Evolutionary conservation across 53 echinoderm and acorn worm species (phyloP).

Genomic region (Crossaster papposus): DNA sequence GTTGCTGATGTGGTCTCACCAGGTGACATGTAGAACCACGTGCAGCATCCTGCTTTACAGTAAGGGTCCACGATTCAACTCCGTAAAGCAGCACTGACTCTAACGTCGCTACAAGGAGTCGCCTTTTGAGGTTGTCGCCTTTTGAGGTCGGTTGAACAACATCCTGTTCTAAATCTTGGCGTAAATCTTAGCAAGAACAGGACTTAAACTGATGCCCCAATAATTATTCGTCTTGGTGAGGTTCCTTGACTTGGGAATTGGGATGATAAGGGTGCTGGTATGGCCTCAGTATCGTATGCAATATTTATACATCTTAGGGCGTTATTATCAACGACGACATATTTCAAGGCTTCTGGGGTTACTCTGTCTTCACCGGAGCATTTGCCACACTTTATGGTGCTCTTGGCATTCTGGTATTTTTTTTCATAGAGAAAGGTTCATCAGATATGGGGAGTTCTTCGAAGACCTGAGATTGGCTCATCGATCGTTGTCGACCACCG

Average conservation of each 20-base stretch:
- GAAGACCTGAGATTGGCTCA: no score
- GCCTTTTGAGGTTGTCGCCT: no score
- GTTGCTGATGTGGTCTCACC: neutral
- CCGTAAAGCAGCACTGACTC: neutral
- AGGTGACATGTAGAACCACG: slow-evolving; percentile 15
- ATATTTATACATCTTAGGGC: slow-evolving; percentile 26
- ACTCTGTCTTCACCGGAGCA: slow-evolving; percentile 16
- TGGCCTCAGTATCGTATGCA: slow-evolving; percentile 1
- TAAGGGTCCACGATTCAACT: neutral
- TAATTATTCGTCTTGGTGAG: slow-evolving; percentile 9
- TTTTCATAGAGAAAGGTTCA: neutral
- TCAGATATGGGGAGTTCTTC: no score
- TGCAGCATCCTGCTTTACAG: slow-evolving; percentile 3
- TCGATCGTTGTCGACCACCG: no score
- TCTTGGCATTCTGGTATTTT: neutral
- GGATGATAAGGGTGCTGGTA: slow-evolving; percentile 17
- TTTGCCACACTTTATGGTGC: slow-evolving; percentile 1
- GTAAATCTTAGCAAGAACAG: slow-evolving; percentile 44
- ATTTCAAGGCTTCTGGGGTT: slow-evolving; percentile 21
- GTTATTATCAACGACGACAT: slow-evolving; percentile 1
- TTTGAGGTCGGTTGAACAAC: neutral
- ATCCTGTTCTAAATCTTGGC: slow-evolving; percentile 33
- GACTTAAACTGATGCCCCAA: slow-evolving; percentile 47
- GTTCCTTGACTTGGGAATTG: slow-evolving; percentile 44
- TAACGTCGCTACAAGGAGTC: neutral